Evolutionary conservation across 2,113 vertebrate genomes (phyloP), one percentile per base, ranked within the genome.

Genomic region (Platycercus adscitus): DNA sequence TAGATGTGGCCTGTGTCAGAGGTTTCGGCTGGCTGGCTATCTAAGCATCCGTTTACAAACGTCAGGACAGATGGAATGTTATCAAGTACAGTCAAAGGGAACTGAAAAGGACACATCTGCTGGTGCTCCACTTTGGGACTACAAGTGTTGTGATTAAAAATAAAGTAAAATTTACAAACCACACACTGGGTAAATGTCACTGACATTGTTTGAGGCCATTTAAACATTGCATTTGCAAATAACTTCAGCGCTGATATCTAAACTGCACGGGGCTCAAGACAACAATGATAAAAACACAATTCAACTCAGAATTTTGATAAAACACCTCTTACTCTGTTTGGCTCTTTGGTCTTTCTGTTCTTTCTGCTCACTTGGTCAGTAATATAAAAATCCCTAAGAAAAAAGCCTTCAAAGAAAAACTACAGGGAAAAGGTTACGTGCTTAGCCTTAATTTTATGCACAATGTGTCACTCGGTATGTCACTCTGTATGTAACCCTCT

Each of bases 1-100:
- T 92, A 86, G 78, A 94, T 50, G 24, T 66, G 52, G 31, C 65
- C 80, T 84, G 52, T 94, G 83, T 68, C 75, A 94, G 58, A 90
- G 41, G 55, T 60, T 87, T 73, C 6, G 14, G 70, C 64, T 94
- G 91, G 58, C 17, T 93, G 82, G 60, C 60, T 76, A 91, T 71
- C 50, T 44, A 83, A 90, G 83, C 82, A 69, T 89, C 63, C 86
- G 88, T 95, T 96, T 96, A 96, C 73, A 82, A 94, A 78, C 0
- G 5, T 96, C 70, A 96, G 82, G 46, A 90, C 69, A 21, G 49
- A 50, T 86, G 21, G 50, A 96, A 95, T 70, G 43, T 68, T 95
- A 95, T 47, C 71, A 83, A 91, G 41, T 55, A 53, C n/a, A 87
- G 52, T 49, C 31, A 93, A 46, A 80, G 65, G 72, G 63, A 93